Base-by-base conservation (phyloP, 2,888 invertebrate species). In the Macaria notata region DNA sequence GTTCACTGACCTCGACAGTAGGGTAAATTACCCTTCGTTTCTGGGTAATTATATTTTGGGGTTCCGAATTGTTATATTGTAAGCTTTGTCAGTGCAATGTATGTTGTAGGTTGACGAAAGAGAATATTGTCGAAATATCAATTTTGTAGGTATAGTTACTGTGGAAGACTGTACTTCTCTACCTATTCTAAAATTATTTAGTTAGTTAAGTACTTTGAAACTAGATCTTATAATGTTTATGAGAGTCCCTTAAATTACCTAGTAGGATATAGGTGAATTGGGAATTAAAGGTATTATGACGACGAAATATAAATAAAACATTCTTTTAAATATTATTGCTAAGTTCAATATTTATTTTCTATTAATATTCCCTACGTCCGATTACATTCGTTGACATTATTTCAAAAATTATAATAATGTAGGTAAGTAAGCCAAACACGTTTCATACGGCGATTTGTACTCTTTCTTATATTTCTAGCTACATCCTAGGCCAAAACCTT, bases 361-460 rank as follows among this genome's bases (percentile, higher is more conserved):
- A 84, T 88, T 81, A 86, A 85, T 89, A 90, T 87, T 85, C 74
- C 88, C 92, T 92, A 92, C 90, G 75, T 87, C 92, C 88, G 92
- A 92, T 92, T 92, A 92, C 89, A 92, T 92, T 92, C 92, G 92
- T 92, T 92, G 92, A 92, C 91, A 86, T 83, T 83, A 81, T 88
- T 86, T 84, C 84, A 82, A 83, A 86, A 88, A 85, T 86, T 85
- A 87, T 87, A n/a, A 41, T 41, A 41, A 86, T 83, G 83, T 86
- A 88, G 86, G 86, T 87, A 88, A 86, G 86, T 87, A 89, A 92
- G 90, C 88, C 87, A 89, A 88, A 88, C 81, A 76, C 76, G 79
- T 79, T 81, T 83, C 83, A 86, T 84, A 86, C 83, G 84, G 88
- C 85, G 83, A 86, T 89, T 91, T 91, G 91, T 91, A 91, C 91